phyloP scores from a whole-genome alignment of 2,888 invertebrate genomes.

The Epinotia nisella region DNA sequence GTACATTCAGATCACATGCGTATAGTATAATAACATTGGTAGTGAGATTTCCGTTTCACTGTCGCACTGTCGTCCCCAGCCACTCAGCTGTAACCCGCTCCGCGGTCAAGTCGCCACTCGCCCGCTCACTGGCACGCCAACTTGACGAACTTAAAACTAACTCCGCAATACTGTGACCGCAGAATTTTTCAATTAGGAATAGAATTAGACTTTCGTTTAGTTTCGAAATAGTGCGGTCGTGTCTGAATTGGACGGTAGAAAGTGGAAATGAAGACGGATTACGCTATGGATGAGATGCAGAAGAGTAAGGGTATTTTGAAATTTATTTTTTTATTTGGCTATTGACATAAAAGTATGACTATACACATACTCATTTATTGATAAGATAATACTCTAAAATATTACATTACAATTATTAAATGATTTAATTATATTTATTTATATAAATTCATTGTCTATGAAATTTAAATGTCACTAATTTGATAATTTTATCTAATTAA shows the following conservation, averaged over 20 bases:
- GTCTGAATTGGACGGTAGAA: slow-evolving; percentile 55
- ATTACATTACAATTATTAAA: too few species aligned
- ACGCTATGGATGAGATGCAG: slow-evolving; percentile 82
- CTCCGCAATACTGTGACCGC: slow-evolving; percentile 29
- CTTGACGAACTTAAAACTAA: slow-evolving; percentile 21
- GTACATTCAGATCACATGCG: slow-evolving; percentile 20
- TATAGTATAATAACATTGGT: slow-evolving; percentile 24
- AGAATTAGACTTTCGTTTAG: slow-evolving; percentile 66
- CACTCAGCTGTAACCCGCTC: slow-evolving; percentile 43
- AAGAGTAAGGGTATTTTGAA: slow-evolving; percentile 68
- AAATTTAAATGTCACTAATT: too few species aligned
- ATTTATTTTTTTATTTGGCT: not conserved
- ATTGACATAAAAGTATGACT: not conserved
- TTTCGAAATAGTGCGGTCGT: slow-evolving; percentile 68
- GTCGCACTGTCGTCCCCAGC: slow-evolving; percentile 41
- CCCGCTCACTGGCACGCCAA: slow-evolving; percentile 32
- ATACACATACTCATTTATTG: too few species aligned
- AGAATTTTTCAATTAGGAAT: slow-evolving; percentile 74
- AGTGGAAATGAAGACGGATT: slow-evolving; percentile 84
- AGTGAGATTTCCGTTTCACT: slow-evolving; percentile 26
- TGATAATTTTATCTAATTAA: too few species aligned
- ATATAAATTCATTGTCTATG: too few species aligned
- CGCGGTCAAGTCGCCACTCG: slow-evolving; percentile 42
- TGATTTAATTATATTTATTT: too few species aligned
- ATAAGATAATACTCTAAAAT: too few species aligned